Conservation (phyloP, 2,797 vertebrate species). For the Momotus momota region DNA sequence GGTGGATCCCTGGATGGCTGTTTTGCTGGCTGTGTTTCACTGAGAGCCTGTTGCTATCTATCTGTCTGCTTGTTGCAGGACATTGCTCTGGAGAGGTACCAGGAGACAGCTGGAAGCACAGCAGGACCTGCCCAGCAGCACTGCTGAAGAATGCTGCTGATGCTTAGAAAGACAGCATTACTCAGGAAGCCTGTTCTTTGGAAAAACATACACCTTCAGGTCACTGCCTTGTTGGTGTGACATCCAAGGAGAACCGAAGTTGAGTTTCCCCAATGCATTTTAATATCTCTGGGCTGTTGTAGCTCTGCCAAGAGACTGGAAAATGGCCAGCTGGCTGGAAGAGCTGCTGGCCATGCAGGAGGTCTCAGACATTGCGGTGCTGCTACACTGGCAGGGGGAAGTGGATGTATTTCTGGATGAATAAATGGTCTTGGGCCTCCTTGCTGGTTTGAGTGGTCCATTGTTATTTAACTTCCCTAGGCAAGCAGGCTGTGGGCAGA, state of each 20-base stretch:
- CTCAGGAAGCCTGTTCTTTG: not conserved
- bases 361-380: not conserved
- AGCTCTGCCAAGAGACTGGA: not conserved
- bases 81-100: not conserved
- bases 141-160: not conserved
- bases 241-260: not conserved
- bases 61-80: not conserved
- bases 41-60: too few relatives aligned
- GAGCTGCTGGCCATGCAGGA: not conserved
- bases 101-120: not conserved
- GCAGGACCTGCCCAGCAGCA: not conserved
- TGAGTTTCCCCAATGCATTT: slow-evolving; percentile 2
- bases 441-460: not conserved
- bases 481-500: not conserved
- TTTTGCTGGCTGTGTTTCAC: not conserved
- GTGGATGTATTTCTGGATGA: not conserved
- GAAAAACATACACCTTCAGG: not conserved
- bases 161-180: not conserved
- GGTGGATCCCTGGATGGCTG: not conserved
- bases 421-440: not conserved
- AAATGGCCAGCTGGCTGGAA: not conserved
- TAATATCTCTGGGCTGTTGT: not conserved
- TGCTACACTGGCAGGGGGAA: not conserved
- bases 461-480: not conserved
- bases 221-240: not conserved